A percentile compares a stretch with the other conserved stretches of the same genome.
These are phyloP conservation scores for Diabrotica undecimpunctata DNA, from an alignment of 1,140 invertebrate species.

Conservation along the genomic window DNA sequence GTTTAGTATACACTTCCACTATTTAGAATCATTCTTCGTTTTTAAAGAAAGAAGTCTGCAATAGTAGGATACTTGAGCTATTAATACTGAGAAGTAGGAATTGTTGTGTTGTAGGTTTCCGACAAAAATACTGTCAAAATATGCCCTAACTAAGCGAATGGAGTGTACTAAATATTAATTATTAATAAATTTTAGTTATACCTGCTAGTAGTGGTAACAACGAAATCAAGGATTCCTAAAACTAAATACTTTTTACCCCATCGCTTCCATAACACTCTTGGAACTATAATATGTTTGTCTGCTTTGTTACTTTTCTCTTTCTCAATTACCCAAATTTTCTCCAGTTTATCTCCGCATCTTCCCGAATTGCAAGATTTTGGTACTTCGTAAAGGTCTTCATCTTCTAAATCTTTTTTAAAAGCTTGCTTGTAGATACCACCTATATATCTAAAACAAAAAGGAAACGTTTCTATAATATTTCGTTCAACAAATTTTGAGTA, in stretches of 20 bases:
- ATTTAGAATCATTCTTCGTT: too few species aligned
- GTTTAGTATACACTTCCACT: too few species aligned
- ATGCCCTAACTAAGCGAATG: background rate
- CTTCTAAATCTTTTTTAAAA: slow-evolving; percentile 30
- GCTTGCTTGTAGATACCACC: slow-evolving; percentile 30
- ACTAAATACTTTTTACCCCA: slow-evolving; percentile 17
- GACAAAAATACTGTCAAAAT: background rate
- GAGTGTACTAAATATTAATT: background rate
- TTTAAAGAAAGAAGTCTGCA: too few species aligned
- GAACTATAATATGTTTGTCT: slow-evolving; percentile 11
- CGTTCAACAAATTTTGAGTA: background rate
- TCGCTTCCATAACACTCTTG: slow-evolving; percentile 15
- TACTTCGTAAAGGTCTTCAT: slow-evolving; percentile 38
- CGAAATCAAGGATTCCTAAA: slow-evolving; percentile 16
- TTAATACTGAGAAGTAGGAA: background rate
- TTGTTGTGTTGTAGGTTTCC: too few species aligned
- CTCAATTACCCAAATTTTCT: slow-evolving; percentile 27
- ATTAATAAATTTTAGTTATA: background rate
- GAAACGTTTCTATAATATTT: background rate
- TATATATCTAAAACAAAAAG: slow-evolving; percentile 30
- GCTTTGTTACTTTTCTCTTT: too few species aligned
- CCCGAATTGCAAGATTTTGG: slow-evolving; percentile 28
- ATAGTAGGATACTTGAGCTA: background rate
- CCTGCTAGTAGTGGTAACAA: slow-evolving; percentile 12
- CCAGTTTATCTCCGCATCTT: slow-evolving; percentile 28